phyloP scores from a whole-genome alignment of 2,888 invertebrate species.

The Ophioninae sp. region DNA sequence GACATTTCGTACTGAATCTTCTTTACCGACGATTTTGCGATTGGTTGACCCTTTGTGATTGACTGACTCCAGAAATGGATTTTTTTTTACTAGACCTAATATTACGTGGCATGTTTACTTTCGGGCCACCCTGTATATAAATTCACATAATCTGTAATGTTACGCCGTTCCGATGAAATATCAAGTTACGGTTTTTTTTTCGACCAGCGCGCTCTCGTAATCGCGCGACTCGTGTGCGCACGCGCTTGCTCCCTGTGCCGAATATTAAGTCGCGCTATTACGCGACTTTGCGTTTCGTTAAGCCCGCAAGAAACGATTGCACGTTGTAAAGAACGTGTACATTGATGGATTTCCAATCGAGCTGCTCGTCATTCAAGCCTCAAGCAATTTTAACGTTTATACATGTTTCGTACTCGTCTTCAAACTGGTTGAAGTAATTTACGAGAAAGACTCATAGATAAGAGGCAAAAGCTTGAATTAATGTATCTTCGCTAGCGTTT shows the following conservation, averaged over 20 bases:
- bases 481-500: not conserved
- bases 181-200: constrained; percentile 71
- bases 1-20: too few species aligned
- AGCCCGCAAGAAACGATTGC: constrained; percentile 8
- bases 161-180: constrained; percentile 41
- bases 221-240: constrained; percentile 51
- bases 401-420: not conserved
- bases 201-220: constrained; percentile 69
- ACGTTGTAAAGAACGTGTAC: not conserved
- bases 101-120: too few species aligned
- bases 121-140: too few species aligned
- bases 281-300: constrained; percentile 59
- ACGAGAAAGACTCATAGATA: not conserved
- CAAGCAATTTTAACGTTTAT: not conserved
- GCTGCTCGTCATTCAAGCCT: not conserved
- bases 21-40: too few species aligned
- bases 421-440: not conserved
- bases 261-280: constrained; percentile 72
- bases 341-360: not conserved
- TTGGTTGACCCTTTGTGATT: too few species aligned
- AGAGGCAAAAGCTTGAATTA: not conserved
- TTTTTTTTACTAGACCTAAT: too few species aligned
- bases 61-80: too few species aligned
- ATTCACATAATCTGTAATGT: not conserved
- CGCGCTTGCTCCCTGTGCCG: constrained; percentile 65